Evolutionary conservation across 1,140 invertebrate species (phyloP).

Genomic region (Anthonomus grandis): DNA sequence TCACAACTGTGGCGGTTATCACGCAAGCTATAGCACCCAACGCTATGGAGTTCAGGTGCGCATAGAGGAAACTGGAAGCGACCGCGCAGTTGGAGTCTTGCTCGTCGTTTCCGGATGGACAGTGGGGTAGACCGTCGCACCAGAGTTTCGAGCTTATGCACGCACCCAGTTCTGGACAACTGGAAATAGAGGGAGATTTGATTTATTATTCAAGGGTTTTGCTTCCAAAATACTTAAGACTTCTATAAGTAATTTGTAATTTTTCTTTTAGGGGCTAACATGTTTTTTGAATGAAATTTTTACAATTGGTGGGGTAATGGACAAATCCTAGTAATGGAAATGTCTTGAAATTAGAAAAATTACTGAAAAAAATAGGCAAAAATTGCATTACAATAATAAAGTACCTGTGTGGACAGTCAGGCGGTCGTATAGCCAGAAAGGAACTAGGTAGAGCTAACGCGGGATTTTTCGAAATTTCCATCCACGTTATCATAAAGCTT

Average conservation of each 20-base stretch:
- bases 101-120: slow-evolving; percentile 73
- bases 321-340: no score
- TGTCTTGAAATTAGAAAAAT: no score
- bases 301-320: no score
- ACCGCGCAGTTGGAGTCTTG: slow-evolving; percentile 68
- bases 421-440: slow-evolving; percentile 57
- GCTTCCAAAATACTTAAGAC: no score
- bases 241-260: no score
- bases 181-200: slow-evolving; percentile 49
- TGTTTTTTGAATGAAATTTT: neutral
- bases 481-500: slow-evolving; percentile 71
- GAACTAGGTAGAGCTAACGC: slow-evolving; percentile 53
- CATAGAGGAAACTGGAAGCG: slow-evolving; percentile 62
- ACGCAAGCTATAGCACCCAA: slow-evolving; percentile 30
- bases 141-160: slow-evolving; percentile 70
- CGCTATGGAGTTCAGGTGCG: slow-evolving; percentile 51
- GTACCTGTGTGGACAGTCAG: slow-evolving; percentile 71
- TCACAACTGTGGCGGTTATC: slow-evolving; percentile 33
- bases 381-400: no score
- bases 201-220: no score
- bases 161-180: slow-evolving; percentile 67
- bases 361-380: no score
- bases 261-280: neutral
- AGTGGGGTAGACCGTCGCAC: slow-evolving; percentile 70
- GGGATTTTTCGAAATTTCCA: slow-evolving; percentile 72